Base-by-base conservation (phyloP, 2,888 invertebrate species). In the Siphlonurus alternatus region DNA sequence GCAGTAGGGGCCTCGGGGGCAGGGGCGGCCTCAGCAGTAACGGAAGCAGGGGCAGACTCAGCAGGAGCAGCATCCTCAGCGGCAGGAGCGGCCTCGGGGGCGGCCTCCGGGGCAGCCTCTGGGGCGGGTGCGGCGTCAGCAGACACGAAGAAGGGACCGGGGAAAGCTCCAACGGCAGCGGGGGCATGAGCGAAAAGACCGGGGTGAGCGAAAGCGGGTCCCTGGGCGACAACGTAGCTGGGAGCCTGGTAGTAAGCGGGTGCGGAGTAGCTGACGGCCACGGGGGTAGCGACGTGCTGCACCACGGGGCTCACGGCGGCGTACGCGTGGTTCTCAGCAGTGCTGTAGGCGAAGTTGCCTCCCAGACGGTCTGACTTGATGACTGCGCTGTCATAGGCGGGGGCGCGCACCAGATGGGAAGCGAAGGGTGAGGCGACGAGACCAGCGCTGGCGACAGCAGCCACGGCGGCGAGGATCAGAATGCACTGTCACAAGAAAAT, bases 271-370 rank as follows among this genome's bases (percentile, higher is more conserved):
- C 73, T 71, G 64, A 76, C 74, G 65, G 72, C 76, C 53, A 75
- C 74, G 63, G 76, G 75, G 54, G 70, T 69, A 61, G 71, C 70
- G 19, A 74, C 73, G 66, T 73, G 71, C 66, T 71, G 70, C 64
- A 78, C 71, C 59, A 77, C 71, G 64, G 79, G 78, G 67, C 73
- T 70, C 68, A 77, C 70, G 25, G 76, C 74, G 65, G 77, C 74
- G 71, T 79, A 80, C 22, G 79, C 79, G 69, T 79, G 80, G 66
- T 76, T 77, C 72, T 80, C 80, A 61, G 77, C 73, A 59, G 78
- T 76, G 69, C 77, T 78, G 73, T 81, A 81, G 53, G 79, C 79
- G 71, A 81, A 81, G 73, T 79, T 80, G 64, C 79, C 79, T 63
- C 79, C 80, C 64, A 80, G 69, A 25, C 78, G 74, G 68, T 79